Conservation (phyloP, 2,888 invertebrate species). For the Periphyllus acericola region DNA sequence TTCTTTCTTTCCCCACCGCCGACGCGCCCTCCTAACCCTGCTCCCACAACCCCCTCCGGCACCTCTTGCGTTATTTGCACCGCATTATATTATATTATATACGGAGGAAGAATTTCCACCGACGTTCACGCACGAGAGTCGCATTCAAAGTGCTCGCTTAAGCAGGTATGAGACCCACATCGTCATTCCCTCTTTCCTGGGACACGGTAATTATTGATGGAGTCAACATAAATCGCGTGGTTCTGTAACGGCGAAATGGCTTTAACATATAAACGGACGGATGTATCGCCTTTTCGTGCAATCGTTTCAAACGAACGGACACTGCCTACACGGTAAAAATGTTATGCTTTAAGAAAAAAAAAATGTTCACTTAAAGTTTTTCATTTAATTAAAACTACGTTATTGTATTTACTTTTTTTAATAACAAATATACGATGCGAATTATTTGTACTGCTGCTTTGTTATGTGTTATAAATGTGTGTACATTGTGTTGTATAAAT, state of each 20-base stretch:
- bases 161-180: constrained; percentile 12
- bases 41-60: background rate
- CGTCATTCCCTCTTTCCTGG: background rate
- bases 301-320: no score
- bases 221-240: constrained; percentile 5
- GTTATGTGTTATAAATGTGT: no score
- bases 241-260: background rate
- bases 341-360: no score
- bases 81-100: constrained; percentile 35
- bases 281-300: no score
- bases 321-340: no score
- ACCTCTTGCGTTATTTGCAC: constrained; percentile 42
- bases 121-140: constrained; percentile 36
- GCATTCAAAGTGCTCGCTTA: constrained; percentile 51
- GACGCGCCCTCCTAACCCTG: background rate
- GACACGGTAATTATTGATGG: constrained; percentile 23
- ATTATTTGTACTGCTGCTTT: no score
- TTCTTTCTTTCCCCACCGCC: background rate
- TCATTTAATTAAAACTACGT: no score
- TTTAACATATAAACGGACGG: background rate
- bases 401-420: no score
- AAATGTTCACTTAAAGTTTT: no score
- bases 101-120: constrained; percentile 28
- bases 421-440: no score
- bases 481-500: no score